Evolutionary conservation across 23 tunicate species (phyloP).

Genomic region (Clavelina lepadiformis): DNA sequence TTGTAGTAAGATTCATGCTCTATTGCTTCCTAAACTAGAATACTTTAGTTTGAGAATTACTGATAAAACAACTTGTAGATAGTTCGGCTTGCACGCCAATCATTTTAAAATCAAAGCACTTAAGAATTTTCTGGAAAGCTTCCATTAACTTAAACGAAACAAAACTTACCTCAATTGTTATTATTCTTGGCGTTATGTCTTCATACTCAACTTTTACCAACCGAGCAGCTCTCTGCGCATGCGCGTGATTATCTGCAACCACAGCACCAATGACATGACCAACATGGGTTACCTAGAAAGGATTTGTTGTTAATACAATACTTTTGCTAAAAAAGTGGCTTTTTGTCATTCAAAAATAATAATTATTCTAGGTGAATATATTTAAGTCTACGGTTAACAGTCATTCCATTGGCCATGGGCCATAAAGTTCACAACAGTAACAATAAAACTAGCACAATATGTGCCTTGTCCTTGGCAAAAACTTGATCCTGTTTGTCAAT

Average conservation of each 20-base stretch:
- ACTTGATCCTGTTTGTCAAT: constrained; percentile 23
- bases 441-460: too few species aligned
- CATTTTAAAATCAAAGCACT: too few species aligned
- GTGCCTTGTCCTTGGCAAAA: constrained; percentile 64
- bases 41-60: too few species aligned
- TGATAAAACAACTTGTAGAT: too few species aligned
- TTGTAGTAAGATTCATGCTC: constrained; percentile 46
- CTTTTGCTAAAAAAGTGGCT: too few species aligned
- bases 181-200: constrained; percentile 49
- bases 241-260: constrained; percentile 76
- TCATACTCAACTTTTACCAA: constrained; percentile 72
- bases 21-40: constrained; percentile 92
- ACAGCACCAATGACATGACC: constrained; percentile 92
- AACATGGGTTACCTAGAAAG: constrained; percentile 55
- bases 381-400: too few species aligned
- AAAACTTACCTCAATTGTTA: constrained; percentile 72
- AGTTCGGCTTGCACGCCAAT: too few species aligned
- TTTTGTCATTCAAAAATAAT: too few species aligned
- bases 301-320: too few species aligned
- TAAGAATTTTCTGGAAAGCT: background rate
- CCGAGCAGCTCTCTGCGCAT: constrained; percentile 71
- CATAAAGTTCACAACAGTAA: background rate
- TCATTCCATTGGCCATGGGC: background rate
- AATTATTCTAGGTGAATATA: too few species aligned
- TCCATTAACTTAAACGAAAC: background rate